Base-by-base conservation (phyloP, 2,797 vertebrate genomes). In the Cryptoprocta ferox region DNA sequence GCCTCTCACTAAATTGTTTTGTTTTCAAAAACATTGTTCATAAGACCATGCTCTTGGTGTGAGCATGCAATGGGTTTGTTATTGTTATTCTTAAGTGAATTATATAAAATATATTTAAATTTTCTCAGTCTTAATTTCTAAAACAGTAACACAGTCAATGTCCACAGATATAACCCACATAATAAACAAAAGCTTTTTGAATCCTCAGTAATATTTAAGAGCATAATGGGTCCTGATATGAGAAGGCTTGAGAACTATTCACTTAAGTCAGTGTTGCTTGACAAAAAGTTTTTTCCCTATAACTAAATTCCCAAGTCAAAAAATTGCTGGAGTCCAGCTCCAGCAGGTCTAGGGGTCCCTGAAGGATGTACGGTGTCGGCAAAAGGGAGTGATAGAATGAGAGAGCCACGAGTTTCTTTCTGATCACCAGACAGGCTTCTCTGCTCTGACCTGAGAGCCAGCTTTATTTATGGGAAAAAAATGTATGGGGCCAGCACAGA, bases 1-100 rank as follows among this genome's bases (percentile, higher is more conserved):
- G 91, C 45, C 32, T 90, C 66, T 95, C 53, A 79, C 24, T 30
- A 35, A 81, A 68, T 37, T n/a, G 24, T 73, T 94, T 95, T 61
- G 68, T 63, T 96, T 96, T 82, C 45, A 19, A 93, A 88, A 95
- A 95, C 73, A 85, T 81, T 78, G 56, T 71, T 89, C n/a, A 26
- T 85, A 37, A 94, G 94, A 91, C 61, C 24, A 5, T 81, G 18
- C 1, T 63, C 48, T 91, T 93, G 26, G 39, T 53, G 10, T 87
- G 82, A 86, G 50, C 14, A 42, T 42, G 18, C 19, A 39, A 63
- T 37, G 32, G 7, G 19, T 37, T 48, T 89, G 2, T 73, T 94
- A 75, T 53, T 76, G 30, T 61, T 48, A 42, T 86, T 89, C 94
- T 68, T 6, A 92, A 56, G 63, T 93, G 21, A 91, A 50, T 61